phyloP scores from a whole-genome alignment of 2,797 vertebrate genomes.

The Ibycter americanus region DNA sequence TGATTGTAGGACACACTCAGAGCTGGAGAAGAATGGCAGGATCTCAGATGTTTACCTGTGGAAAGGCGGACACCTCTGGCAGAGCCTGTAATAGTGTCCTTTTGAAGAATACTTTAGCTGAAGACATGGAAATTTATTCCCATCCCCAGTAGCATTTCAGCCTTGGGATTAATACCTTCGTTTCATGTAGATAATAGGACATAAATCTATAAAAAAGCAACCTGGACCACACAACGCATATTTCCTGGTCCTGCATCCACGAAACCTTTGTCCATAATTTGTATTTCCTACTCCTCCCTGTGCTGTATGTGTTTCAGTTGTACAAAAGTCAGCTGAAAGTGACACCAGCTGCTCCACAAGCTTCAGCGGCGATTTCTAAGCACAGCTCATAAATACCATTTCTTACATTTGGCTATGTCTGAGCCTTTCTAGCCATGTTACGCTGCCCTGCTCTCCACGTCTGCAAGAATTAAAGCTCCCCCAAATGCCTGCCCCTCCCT shows the following conservation, averaged over 20 bases:
- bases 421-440: background rate
- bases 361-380: background rate
- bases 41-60: background rate
- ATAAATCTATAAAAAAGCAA: background rate
- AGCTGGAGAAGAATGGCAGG: background rate
- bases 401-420: background rate
- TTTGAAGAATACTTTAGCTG: background rate
- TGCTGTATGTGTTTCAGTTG: background rate
- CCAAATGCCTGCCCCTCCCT: background rate
- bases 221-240: background rate
- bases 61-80: background rate
- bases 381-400: slow-evolving; percentile 9
- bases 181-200: accelerated
- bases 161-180: background rate
- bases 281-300: background rate
- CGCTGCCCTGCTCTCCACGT: background rate
- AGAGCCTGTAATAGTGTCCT: background rate
- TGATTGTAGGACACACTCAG: background rate
- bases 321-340: background rate
- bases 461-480: background rate
- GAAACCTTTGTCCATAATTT: background rate
- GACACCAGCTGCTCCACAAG: slow-evolving; percentile 14
- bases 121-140: background rate
- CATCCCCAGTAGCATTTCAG: background rate
- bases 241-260: background rate